Percentiles rank a stretch among this genome's conserved stretches.
These are phyloP conservation scores for Pteronura brasiliensis DNA, from an alignment of 2,113 vertebrate species.

Conservation along the genomic window DNA sequence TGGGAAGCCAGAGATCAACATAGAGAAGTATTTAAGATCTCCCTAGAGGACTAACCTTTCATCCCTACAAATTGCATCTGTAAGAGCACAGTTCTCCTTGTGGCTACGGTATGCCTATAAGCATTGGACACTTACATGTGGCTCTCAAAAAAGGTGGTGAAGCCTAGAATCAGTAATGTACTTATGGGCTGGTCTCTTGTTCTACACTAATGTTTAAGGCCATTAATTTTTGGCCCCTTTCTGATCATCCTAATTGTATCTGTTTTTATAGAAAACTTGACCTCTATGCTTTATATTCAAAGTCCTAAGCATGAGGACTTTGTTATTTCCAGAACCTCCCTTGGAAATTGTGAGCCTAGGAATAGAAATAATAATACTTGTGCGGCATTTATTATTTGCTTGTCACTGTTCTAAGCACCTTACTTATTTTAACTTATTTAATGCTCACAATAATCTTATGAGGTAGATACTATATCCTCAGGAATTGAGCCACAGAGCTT, in stretches of 20 bases:
- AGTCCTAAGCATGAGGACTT: not conserved
- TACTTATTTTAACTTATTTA: not conserved
- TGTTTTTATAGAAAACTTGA: not conserved
- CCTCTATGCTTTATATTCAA: not conserved
- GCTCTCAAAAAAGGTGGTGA: not conserved
- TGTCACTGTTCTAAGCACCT: not conserved
- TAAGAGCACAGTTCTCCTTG: not conserved
- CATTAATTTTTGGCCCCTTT: not conserved
- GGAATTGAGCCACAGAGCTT: not conserved
- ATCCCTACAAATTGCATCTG: not conserved
- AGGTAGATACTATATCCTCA: not conserved
- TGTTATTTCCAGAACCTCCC: not conserved
- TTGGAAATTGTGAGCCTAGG: not conserved
- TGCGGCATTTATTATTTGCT: not conserved
- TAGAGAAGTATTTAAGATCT: not conserved
- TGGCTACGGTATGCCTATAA: not conserved
- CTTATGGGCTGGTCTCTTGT: not conserved
- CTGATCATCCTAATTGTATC: not conserved
- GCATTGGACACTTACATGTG: not conserved
- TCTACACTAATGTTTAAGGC: not conserved
- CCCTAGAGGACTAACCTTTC: not conserved
- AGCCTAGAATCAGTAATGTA: not conserved
- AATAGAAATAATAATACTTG: not conserved
- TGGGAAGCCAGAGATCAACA: fast-evolving
- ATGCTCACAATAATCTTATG: not conserved